Conservation (phyloP, 2,797 vertebrate genomes). For the Botia almorhae region DNA sequence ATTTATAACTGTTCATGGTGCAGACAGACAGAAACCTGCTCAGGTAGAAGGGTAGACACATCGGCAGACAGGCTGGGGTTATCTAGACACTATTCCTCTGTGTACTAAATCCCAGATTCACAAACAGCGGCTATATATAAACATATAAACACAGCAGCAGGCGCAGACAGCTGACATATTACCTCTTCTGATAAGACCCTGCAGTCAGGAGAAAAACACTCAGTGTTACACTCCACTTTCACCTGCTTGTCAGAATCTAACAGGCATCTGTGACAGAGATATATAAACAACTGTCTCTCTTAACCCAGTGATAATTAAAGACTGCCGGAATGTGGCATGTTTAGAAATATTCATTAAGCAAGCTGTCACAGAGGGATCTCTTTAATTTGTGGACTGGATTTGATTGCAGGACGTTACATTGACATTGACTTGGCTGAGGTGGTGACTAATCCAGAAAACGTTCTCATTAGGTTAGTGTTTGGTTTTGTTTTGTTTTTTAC, state of each 20-base stretch:
- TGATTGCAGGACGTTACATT: background rate
- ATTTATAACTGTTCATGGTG: background rate
- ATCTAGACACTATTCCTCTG: background rate
- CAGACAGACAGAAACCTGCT: background rate
- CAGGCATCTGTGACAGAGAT: conserved; percentile 30
- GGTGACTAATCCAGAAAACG: background rate
- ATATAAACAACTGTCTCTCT: background rate
- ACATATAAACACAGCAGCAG: conserved; percentile 67
- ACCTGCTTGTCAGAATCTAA: conserved; percentile 23
- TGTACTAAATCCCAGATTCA: conserved; percentile 12
- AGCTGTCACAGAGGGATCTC: conserved; percentile 5
- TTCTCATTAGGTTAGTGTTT: no score
- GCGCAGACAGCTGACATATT: conserved; percentile 5
- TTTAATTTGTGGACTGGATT: conserved; percentile 22
- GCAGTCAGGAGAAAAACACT: conserved; percentile 58
- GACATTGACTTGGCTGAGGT: background rate
- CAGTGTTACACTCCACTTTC: background rate
- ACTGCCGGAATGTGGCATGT: conserved; percentile 39
- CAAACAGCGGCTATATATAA: conserved; percentile 71
- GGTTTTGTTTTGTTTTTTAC: no score
- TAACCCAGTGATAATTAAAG: conserved; percentile 35
- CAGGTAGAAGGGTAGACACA: background rate
- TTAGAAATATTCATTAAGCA: conserved; percentile 29
- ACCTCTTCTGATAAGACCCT: conserved; percentile 48
- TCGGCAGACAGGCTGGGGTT: background rate